Evolutionary conservation across 35 echinoderm and acorn worm genomes (phyloP).

Genomic region (Heliocidaris tuberculata): DNA sequence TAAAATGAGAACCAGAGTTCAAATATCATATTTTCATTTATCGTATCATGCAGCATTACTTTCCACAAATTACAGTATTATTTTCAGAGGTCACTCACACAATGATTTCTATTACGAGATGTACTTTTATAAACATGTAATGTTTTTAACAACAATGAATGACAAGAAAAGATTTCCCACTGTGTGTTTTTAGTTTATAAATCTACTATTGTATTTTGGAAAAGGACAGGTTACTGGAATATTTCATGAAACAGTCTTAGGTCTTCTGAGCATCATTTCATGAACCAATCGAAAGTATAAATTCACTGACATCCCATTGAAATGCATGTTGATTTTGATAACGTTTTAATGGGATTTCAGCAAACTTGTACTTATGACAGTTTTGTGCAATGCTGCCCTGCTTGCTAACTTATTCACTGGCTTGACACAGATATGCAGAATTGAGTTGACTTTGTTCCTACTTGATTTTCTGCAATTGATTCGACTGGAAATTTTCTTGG

Average conservation of each 20-base stretch:
- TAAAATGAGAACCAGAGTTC: background rate
- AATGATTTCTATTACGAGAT: background rate
- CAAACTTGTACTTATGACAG: no score
- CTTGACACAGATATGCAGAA: no score
- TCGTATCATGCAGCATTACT: background rate
- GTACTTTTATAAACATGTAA: background rate
- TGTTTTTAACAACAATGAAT: no score
- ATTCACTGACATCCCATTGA: no score
- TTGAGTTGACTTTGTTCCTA: no score
- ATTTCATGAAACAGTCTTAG: background rate
- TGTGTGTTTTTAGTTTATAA: background rate
- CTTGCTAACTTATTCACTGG: background rate
- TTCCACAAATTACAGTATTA: background rate
- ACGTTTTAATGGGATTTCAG: no score
- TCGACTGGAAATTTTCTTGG: no score
- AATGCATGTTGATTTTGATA: no score
- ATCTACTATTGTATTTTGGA: background rate
- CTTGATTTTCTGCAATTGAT: no score
- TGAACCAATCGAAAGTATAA: no score
- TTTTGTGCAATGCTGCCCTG: no score
- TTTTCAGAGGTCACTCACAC: background rate
- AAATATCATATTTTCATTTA: background rate
- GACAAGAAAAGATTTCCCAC: background rate
- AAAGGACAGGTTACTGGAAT: background rate
- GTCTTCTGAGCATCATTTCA: background rate